These are phyloP conservation scores for Psephotus haematonotus DNA, from an alignment of 2,113 vertebrate species.

Conservation along the genomic window DNA sequence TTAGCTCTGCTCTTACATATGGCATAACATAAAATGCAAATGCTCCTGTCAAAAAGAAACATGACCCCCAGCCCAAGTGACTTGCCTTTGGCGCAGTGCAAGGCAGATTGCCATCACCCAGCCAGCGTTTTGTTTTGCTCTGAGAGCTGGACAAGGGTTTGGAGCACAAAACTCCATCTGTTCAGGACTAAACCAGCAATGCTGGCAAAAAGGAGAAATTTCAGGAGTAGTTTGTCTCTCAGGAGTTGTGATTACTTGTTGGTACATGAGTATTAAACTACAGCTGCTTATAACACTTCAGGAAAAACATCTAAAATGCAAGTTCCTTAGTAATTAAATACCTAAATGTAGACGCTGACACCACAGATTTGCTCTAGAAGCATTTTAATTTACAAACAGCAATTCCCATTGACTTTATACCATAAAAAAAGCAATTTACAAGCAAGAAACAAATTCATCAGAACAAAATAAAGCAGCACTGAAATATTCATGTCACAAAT, in stretches of 20 bases:
- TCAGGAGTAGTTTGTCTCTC: background rate
- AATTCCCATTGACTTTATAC: conserved; percentile 95
- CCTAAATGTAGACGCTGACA: conserved; percentile 42
- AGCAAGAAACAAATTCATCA: conserved; percentile 87
- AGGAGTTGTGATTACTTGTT: background rate
- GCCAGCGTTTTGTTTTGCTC: background rate
- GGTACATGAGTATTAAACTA: background rate
- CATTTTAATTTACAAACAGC: conserved; percentile 99
- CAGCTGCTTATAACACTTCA: background rate
- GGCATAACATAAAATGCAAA: background rate
- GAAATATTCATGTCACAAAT: conserved; percentile 87
- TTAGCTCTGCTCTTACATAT: background rate
- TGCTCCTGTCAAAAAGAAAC: background rate
- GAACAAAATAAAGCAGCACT: conserved; percentile 87
- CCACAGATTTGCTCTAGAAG: conserved; percentile 86
- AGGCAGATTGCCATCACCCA: background rate
- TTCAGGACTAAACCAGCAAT: background rate
- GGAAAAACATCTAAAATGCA: background rate
- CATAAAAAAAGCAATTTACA: conserved; percentile 99
- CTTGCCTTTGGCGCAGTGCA: background rate
- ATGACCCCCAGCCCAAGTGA: background rate
- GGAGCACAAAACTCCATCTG: background rate
- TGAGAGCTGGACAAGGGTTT: background rate
- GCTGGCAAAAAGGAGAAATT: background rate
- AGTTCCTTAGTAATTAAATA: background rate